Percentiles rank a stretch among this genome's conserved stretches.
Conservation (phyloP, 2,797 vertebrate genomes). For the Galaxias olidus region DNA sequence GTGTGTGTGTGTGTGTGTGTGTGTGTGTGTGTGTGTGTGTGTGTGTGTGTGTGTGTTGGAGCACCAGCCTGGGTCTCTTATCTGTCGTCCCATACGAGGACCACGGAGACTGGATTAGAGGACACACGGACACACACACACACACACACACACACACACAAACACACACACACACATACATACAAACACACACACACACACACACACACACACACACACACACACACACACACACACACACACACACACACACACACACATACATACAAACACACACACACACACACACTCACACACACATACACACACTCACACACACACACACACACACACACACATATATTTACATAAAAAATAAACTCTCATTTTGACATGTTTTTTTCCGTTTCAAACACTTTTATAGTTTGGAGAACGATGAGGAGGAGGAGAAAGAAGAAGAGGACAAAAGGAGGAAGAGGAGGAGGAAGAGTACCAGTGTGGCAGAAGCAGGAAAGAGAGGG, state of each 20-base stretch:
- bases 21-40: background rate
- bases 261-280: conserved; percentile 33
- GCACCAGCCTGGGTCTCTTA: conserved; percentile 22
- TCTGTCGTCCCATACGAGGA: conserved; percentile 43
- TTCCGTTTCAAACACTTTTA: no score
- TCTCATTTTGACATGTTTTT: no score
- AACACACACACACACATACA: conserved; percentile 17
- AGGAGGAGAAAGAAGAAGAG: no score
- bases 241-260: no score
- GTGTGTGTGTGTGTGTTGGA: background rate
- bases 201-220: conserved; percentile 29
- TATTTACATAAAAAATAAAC: no score
- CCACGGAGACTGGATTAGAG: conserved; percentile 33
- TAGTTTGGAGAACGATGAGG: no score
- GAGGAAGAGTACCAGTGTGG: no score
- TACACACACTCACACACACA: no score
- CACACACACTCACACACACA: no score
- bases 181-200: conserved; percentile 25
- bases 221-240: conserved; percentile 37
- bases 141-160: conserved; percentile 39
- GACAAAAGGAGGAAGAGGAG: no score
- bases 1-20: background rate
- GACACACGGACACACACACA: conserved; percentile 41
- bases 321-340: no score
- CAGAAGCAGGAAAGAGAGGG: no score